Evolutionary conservation across 2,888 invertebrate genomes (phyloP), one percentile per base, ranked within the genome.

Genomic region (Herminia tarsipennalis): DNA sequence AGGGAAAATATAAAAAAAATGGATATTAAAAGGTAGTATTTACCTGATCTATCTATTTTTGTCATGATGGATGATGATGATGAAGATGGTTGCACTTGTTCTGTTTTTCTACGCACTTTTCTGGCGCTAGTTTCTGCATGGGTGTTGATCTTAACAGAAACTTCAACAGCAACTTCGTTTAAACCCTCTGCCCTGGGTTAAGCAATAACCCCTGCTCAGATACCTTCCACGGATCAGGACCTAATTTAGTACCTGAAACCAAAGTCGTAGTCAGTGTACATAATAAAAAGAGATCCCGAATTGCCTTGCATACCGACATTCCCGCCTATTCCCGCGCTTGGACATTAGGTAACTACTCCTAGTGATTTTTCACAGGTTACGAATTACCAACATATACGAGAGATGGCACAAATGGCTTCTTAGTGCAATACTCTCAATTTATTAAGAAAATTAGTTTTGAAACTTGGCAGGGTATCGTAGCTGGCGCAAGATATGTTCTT

Each of bases 71-170:
- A n/a, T n/a, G n/a, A n/a, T n/a, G n/a, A n/a, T n/a, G n/a, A n/a
- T n/a, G n/a, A n/a, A n/a, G n/a, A n/a, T n/a, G n/a, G n/a, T n/a
- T n/a, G n/a, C n/a, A n/a, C n/a, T n/a, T n/a, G n/a, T n/a, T n/a
- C n/a, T n/a, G n/a, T n/a, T 12, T 32, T 76, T 73, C 1, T 65
- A 94, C 94, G 76, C 82, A 2, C 80, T 85, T 25, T 84, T 94
- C 63, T 95, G 95, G 95, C 92, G 95, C 73, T 2, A 78, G 79
- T 13, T 76, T 65, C 0, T 96, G 96, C 66, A 59, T 77, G 8
- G 96, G 96, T 0, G 94, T 94, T 0, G 96, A 96, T 71, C 92
- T 94, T 0, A 96, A 96, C 78, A 88, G 96, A 5, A 96, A 96
- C 82, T 96, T 95, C 65, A 94, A 92, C 44, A 92, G 92, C 60